Evolutionary conservation across 2,113 vertebrate species (phyloP).

Genomic region (Apaloderma vittatum): DNA sequence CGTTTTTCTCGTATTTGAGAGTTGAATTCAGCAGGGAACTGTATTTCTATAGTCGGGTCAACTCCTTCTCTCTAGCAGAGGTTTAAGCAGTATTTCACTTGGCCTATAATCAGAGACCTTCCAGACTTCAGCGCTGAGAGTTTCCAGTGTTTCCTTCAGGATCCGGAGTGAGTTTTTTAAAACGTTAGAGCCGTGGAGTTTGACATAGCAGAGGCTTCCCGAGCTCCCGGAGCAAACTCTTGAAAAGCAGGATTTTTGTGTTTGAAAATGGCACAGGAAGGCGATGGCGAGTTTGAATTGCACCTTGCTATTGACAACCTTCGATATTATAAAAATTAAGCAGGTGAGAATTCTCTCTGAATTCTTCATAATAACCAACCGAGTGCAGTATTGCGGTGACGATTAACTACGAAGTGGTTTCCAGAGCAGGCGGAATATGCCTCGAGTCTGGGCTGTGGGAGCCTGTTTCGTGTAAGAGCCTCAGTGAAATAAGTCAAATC

Average conservation of each 20-base stretch:
- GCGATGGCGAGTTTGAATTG: not conserved
- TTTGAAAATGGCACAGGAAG: not conserved
- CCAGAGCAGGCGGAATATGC: not conserved
- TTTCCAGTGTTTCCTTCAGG: not conserved
- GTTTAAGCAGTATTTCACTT: not conserved
- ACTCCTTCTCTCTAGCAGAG: not conserved
- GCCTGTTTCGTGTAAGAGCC: not conserved
- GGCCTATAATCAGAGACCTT: not conserved
- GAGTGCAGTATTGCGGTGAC: not conserved
- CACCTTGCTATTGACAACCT: not conserved
- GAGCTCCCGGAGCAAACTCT: not conserved
- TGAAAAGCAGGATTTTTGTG: not conserved
- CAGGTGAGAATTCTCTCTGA: not conserved
- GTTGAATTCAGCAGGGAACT: not conserved
- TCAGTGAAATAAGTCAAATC: not conserved
- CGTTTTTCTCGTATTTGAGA: not conserved
- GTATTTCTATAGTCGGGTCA: not conserved
- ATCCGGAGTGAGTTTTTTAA: not conserved
- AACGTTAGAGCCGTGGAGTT: not conserved
- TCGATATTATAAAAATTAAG: not conserved
- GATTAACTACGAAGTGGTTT: not conserved
- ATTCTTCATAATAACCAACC: not conserved
- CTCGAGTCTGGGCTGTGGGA: not conserved
- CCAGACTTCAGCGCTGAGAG: not conserved
- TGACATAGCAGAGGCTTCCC: not conserved